Evolutionary conservation across 2,888 invertebrate species (phyloP).

Genomic region (Euzetes globulus): DNA sequence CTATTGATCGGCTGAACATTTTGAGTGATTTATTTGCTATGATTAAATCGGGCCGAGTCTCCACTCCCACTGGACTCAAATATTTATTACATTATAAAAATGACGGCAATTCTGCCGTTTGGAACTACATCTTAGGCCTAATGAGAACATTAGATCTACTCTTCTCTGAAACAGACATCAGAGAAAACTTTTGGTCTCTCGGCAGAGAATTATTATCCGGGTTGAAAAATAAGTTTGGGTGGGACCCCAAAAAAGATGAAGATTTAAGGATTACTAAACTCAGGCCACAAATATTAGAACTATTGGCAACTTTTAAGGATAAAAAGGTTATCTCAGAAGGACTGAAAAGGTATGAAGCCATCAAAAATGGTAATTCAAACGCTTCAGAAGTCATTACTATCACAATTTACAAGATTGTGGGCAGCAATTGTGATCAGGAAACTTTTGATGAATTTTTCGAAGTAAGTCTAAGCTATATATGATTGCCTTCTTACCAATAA

Average conservation of each 20-base stretch:
- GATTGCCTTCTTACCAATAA: not conserved
- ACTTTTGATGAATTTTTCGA: constrained; percentile 57
- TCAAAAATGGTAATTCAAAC: constrained; percentile 53
- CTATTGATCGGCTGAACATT: constrained; percentile 78
- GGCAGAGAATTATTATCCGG: constrained; percentile 65
- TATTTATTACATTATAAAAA: constrained; percentile 74
- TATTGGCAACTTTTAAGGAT: constrained; percentile 73
- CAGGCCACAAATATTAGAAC: constrained; percentile 70
- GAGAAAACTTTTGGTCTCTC: constrained; percentile 64
- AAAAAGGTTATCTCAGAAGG: constrained; percentile 68
- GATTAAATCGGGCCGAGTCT: constrained; percentile 70
- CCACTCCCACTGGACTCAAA: constrained; percentile 69
- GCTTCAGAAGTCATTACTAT: constrained; percentile 62
- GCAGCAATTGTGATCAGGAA: constrained; percentile 57
- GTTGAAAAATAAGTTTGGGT: constrained; percentile 67
- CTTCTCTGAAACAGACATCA: constrained; percentile 71
- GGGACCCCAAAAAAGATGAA: constrained; percentile 74
- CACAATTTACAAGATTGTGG: not conserved
- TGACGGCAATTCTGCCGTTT: constrained; percentile 87
- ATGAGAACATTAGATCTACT: constrained; percentile 67
- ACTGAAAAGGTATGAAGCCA: constrained; percentile 59
- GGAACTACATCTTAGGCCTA: constrained; percentile 74
- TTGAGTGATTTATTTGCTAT: constrained; percentile 57
- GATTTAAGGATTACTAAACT: constrained; percentile 75
- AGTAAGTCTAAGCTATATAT: constrained; percentile 4